phyloP scores from a whole-genome alignment of 2,797 vertebrate species.

The Tragopan temminckii region DNA sequence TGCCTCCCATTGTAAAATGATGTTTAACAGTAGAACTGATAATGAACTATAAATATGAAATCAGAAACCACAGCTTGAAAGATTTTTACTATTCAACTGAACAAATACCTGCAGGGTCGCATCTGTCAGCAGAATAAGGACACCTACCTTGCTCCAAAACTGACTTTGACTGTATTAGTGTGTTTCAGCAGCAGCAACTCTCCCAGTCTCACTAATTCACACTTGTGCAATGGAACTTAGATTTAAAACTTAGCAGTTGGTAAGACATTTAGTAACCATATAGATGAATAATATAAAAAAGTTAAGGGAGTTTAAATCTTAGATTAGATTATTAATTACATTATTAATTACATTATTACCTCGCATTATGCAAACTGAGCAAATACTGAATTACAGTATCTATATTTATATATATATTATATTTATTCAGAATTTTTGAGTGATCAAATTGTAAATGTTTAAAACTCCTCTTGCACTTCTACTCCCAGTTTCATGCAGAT shows the following conservation, averaged over 20 bases:
- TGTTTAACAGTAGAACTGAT: not conserved
- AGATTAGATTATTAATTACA: no score
- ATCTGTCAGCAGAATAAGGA: not conserved
- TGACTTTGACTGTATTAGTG: not conserved
- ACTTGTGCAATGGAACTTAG: not conserved
- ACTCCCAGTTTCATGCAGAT: conserved; percentile 1
- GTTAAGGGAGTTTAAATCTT: not conserved
- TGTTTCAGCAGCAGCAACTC: not conserved
- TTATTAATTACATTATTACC: not conserved
- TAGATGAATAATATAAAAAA: not conserved
- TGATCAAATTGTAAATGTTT: not conserved
- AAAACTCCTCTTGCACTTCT: not conserved
- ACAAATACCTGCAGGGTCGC: not conserved
- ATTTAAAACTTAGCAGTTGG: not conserved
- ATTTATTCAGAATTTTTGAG: not conserved
- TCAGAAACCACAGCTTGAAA: not conserved
- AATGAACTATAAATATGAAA: not conserved
- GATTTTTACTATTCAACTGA: not conserved
- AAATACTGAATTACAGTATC: not conserved
- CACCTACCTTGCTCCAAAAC: not conserved
- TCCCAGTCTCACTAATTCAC: not conserved
- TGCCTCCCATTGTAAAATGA: not conserved
- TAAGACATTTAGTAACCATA: not conserved
- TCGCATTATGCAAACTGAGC: not conserved
- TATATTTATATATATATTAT: no score